Evolutionary conservation across 2,888 invertebrate genomes (phyloP).

Genomic region (Agonopterix heracliana): DNA sequence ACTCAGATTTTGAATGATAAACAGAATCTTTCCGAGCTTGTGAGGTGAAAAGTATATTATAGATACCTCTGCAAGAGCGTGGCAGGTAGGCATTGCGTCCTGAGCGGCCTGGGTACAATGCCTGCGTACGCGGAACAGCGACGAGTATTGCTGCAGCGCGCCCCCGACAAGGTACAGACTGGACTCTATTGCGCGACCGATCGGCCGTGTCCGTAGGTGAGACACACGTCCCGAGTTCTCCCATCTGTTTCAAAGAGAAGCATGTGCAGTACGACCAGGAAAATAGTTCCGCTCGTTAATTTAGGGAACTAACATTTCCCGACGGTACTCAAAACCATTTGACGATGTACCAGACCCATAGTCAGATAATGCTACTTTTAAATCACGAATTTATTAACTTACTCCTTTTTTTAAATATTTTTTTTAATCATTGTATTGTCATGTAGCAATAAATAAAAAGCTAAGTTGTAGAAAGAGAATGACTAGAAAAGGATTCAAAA

Average conservation of each 20-base stretch:
- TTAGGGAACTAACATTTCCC: too few species aligned
- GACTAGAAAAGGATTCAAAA: too few species aligned
- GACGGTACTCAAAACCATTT: too few species aligned
- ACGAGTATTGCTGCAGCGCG: slow-evolving; percentile 35
- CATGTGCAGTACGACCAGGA: neutral
- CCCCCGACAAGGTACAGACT: slow-evolving; percentile 39
- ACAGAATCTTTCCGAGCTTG: too few species aligned
- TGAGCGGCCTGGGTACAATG: slow-evolving; percentile 31
- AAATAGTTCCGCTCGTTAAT: neutral
- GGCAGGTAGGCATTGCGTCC: slow-evolving; percentile 49
- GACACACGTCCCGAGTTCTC: slow-evolving; percentile 70
- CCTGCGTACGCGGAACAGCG: slow-evolving; percentile 34
- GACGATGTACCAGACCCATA: too few species aligned
- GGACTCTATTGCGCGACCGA: slow-evolving; percentile 53
- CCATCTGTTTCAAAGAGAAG: slow-evolving; percentile 65
- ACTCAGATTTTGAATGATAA: too few species aligned
- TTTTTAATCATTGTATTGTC: too few species aligned
- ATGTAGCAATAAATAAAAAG: too few species aligned
- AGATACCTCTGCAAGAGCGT: slow-evolving; percentile 60
- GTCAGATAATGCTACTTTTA: too few species aligned
- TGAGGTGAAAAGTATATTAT: too few species aligned
- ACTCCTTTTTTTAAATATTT: neutral
- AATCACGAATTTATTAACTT: neutral
- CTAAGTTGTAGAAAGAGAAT: too few species aligned
- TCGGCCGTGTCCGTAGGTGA: slow-evolving; percentile 46